Evolutionary conservation across 2,888 invertebrate genomes (phyloP), one percentile per base, ranked within the genome.

Genomic region (Kuschelorhynchus macadamiae): DNA sequence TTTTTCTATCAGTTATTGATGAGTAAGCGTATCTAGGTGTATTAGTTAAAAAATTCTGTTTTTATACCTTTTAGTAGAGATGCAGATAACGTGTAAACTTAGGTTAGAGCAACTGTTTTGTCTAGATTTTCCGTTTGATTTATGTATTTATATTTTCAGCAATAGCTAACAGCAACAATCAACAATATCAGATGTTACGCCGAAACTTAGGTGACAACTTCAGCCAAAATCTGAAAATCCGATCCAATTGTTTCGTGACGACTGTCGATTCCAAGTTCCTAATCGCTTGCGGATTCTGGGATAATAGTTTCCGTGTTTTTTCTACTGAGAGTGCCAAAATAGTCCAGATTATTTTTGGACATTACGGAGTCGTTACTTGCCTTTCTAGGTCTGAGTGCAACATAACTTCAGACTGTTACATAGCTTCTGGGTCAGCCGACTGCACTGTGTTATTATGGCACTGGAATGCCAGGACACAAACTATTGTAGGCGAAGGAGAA

Each of bases 281-380:
- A 74, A 94, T 99, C 73, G 97, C 98, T 0, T 97, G 97, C 80
- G 99, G 99, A 57, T 99, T 98, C 86, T 98, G 98, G 96, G 99
- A 99, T 84, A 98, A 98, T 85, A 97, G 97, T 85, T 99, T 99
- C 86, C 87, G 99, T 5, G 96, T 99, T 14, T 98, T 98, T 85
- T 95, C 95, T 47, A 96, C 98, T 0, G 99, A 99, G 81, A 94
- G 95, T 67, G 98, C 97, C 0, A 96, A 97, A 88, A 97, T 98
- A 80, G 94, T 96, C 44, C 99, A 99, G 85, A 98, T 98, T 76
- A 92, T 99, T 57, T 99, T 97, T 85, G 99, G 98, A 0, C 99
- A 99, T 86, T 98, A 97, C 85, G 98, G 98, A 71, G 96, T 99
- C 57, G 99, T 99, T 75, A 98, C 98, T 9, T 98, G 98, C 85